Conservation (phyloP, 2,888 invertebrate genomes). For the Drosophila fulvimacula region DNA sequence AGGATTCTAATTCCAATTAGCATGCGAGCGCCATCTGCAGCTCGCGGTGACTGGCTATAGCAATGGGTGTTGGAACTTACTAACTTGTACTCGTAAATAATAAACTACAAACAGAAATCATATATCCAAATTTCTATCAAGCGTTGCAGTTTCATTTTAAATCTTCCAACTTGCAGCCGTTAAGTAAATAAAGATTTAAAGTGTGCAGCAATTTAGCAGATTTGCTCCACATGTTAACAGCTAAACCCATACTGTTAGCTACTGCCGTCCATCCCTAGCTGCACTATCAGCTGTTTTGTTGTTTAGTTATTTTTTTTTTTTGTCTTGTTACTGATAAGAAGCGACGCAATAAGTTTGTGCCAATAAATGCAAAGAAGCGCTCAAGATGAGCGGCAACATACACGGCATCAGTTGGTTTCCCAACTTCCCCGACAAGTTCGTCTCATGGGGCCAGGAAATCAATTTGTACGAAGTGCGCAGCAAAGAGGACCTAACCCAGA, state of each 20-base stretch:
- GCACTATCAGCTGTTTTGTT: constrained; percentile 53
- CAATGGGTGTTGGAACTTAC: too few relatives aligned
- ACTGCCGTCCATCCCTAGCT: constrained; percentile 27
- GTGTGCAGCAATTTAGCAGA: neutral
- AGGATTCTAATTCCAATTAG: neutral
- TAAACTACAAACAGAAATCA: neutral
- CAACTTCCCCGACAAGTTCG: constrained; percentile 90
- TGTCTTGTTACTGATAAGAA: constrained; percentile 65
- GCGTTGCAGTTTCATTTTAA: too few relatives aligned
- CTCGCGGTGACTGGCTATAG: neutral
- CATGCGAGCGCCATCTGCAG: neutral
- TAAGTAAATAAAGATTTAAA: neutral
- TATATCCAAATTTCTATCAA: too few relatives aligned
- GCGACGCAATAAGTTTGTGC: constrained; percentile 62
- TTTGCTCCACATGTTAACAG: constrained; percentile 4
- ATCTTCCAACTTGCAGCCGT: neutral
- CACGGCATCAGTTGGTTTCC: constrained; percentile 96
- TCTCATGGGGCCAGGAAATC: constrained; percentile 96
- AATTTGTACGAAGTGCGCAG: constrained; percentile 91
- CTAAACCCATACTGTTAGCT: neutral
- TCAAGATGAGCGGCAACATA: constrained; percentile 87
- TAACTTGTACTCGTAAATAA: neutral
- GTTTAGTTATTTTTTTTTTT: constrained; percentile 41
- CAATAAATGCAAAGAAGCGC: constrained; percentile 27
- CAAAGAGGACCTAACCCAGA: constrained; percentile 59